phyloP scores from a whole-genome alignment of 1,140 invertebrate species.

The Psilanteris sp. region DNA sequence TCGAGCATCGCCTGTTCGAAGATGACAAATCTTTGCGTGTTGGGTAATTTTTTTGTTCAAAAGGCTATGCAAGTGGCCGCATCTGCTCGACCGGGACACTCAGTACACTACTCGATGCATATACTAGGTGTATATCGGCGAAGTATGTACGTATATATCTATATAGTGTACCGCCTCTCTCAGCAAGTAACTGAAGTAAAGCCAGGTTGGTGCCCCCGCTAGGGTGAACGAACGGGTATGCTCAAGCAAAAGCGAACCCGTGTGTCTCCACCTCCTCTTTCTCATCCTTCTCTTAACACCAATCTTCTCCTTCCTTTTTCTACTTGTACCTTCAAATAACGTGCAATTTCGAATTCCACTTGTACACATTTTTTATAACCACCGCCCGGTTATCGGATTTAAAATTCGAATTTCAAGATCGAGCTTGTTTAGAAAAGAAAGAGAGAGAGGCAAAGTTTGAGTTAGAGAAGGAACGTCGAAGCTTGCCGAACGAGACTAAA shows the following conservation, averaged over 20 bases:
- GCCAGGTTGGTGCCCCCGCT: constrained; percentile 80
- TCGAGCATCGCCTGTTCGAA: neutral
- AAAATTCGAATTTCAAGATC: no score
- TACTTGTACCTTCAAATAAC: constrained; percentile 60
- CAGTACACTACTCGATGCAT: constrained; percentile 70
- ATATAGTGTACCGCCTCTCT: constrained; percentile 71
- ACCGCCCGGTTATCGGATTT: constrained; percentile 14
- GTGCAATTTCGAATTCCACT: constrained; percentile 60
- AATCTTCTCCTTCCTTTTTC: constrained; percentile 65
- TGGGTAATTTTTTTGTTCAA: constrained; percentile 30
- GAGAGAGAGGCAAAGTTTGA: no score
- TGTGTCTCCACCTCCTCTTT: constrained; percentile 72
- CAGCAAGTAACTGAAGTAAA: constrained; percentile 78
- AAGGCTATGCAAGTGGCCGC: constrained; percentile 58
- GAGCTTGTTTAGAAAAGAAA: no score
- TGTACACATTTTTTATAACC: constrained; percentile 56
- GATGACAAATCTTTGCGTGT: constrained; percentile 36
- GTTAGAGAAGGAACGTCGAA: no score
- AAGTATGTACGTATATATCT: constrained; percentile 68
- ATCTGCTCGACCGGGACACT: constrained; percentile 73
- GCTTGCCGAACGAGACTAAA: constrained; percentile 2
- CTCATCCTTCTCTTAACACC: constrained; percentile 67
- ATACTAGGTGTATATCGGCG: constrained; percentile 62
- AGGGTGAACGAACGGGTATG: constrained; percentile 80
- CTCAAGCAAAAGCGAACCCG: constrained; percentile 71